Percentiles rank a stretch among this genome's conserved stretches.
Conservation (phyloP, 2,797 vertebrate species). For the Cirrhinus molitorella region DNA sequence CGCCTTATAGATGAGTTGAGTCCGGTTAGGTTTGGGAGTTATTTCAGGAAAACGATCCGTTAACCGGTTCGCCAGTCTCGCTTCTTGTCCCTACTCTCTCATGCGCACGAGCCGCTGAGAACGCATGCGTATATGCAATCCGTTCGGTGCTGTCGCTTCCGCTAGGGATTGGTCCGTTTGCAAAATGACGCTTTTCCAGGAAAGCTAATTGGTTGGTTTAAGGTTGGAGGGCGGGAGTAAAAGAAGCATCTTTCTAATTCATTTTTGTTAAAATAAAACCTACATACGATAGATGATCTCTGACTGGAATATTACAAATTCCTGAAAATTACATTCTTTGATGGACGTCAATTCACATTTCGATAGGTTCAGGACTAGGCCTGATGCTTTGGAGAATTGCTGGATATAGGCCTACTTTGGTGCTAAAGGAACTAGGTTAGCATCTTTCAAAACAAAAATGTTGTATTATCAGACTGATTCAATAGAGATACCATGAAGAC, state of each 20-base stretch:
- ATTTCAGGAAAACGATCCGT: background rate
- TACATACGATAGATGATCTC: background rate
- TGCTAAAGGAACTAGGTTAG: too few relatives aligned
- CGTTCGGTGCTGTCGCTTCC: background rate
- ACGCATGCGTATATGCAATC: background rate
- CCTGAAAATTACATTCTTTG: background rate
- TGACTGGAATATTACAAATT: background rate
- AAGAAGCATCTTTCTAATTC: too few relatives aligned
- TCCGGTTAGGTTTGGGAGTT: background rate
- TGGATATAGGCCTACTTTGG: too few relatives aligned
- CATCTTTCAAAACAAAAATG: too few relatives aligned
- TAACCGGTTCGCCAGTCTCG: background rate
- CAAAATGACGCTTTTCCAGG: too few relatives aligned
- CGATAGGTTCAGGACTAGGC: background rate
- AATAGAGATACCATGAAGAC: too few relatives aligned
- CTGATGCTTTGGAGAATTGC: too few relatives aligned
- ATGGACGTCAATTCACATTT: background rate
- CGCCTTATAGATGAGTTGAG: background rate
- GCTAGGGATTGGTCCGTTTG: background rate
- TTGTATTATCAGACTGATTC: too few relatives aligned
- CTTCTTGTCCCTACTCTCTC: background rate
- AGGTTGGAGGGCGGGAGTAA: background rate
- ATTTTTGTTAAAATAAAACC: too few relatives aligned
- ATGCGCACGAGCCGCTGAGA: background rate
- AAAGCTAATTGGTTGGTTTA: slow-evolving; percentile 19